These are phyloP conservation scores for Furcifer pardalis DNA, from an alignment of 2,797 vertebrate species.

Conservation along the genomic window DNA sequence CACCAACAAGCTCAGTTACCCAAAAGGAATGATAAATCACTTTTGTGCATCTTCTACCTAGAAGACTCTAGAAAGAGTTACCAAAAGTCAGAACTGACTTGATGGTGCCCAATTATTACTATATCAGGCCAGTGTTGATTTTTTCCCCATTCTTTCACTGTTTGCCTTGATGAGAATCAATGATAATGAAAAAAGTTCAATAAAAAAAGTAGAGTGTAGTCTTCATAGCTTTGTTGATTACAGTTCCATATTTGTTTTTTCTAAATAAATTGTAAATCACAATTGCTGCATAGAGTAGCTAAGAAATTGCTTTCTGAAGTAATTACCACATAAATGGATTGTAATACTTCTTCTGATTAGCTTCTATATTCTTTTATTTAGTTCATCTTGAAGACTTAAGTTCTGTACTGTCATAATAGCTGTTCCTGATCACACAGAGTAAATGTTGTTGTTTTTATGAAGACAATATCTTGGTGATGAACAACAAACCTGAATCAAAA, in stretches of 20 bases:
- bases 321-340: conserved; percentile 20
- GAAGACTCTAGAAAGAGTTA: too few species aligned
- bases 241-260: conserved; percentile 19
- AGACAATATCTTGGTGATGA: conserved; percentile 13
- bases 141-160: background rate
- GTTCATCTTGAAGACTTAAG: background rate
- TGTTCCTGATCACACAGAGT: background rate
- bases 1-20: too few species aligned
- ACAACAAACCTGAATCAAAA: conserved; percentile 31
- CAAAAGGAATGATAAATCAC: too few species aligned
- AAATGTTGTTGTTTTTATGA: conserved; percentile 20
- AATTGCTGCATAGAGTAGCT: background rate
- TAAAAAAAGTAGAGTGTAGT: conserved; percentile 8
- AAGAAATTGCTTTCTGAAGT: conserved; percentile 11
- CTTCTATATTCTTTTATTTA: conserved; percentile 25
- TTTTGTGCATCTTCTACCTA: too few species aligned
- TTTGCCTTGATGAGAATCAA: background rate
- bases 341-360: conserved; percentile 29
- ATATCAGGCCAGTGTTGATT: background rate
- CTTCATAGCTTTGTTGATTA: conserved; percentile 7
- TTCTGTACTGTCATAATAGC: background rate
- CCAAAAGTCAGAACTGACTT: too few species aligned
- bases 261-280: conserved; percentile 6
- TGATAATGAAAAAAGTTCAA: background rate
- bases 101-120: too few species aligned